Percentiles rank a stretch among this genome's conserved stretches.
phyloP scores from a whole-genome alignment of 1,140 invertebrate species.

The Atta texana region DNA sequence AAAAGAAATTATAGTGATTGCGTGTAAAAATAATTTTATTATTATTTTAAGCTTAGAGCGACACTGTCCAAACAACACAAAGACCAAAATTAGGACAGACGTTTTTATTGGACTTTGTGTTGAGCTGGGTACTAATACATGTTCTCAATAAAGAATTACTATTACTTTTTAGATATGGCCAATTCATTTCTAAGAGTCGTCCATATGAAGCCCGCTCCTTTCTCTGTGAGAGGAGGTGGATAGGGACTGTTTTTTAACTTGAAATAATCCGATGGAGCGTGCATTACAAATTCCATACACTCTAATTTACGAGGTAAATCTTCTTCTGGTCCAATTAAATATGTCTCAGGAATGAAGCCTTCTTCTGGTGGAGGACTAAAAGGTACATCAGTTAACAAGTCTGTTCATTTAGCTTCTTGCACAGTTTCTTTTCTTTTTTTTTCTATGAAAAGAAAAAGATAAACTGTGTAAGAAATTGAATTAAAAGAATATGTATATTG shows the following conservation, averaged over 20 bases:
- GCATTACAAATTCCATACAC: constrained; percentile 96
- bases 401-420: too few relatives aligned
- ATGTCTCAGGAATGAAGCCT: constrained; percentile 95
- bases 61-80: neutral
- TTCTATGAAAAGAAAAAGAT: too few relatives aligned
- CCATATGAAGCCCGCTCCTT: constrained; percentile 90
- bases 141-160: neutral
- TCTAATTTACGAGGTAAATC: constrained; percentile 95
- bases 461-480: too few relatives aligned
- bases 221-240: constrained; percentile 88
- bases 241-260: constrained; percentile 92
- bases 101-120: too few relatives aligned
- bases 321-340: constrained; percentile 96
- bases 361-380: constrained; percentile 91
- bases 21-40: neutral
- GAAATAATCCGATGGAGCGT: constrained; percentile 96
- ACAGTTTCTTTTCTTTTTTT: too few relatives aligned
- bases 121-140: neutral
- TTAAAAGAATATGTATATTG: neutral
- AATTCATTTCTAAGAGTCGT: constrained; percentile 85
- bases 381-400: constrained; percentile 13
- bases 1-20: neutral
- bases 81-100: too few relatives aligned
- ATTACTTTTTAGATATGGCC: constrained; percentile 72
- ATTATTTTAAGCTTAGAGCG: neutral